Base-by-base conservation (phyloP, 2,888 invertebrate species). In the Laspeyria flexula region DNA sequence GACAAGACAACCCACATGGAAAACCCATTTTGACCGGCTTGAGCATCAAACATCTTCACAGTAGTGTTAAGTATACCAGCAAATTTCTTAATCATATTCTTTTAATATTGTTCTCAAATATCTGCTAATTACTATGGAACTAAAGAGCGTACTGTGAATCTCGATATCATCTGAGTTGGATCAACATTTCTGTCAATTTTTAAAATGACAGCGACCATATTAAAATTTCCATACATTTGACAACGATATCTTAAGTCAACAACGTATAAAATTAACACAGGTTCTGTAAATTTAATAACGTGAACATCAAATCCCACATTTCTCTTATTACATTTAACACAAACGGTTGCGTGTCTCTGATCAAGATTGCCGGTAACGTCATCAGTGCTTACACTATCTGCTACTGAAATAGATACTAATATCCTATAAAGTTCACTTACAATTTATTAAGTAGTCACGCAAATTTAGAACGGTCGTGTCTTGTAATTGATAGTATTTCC, bases 381-480 rank as follows among this genome's bases (percentile, higher is more conserved):
- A 48, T 40, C 43, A 55, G 50, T 41, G 27, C 21, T 23, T 21
- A 25, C 16, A 44, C 54, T 62, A 68, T 65, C 60, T 50, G 50
- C 43, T 60, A 50, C 57, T 35, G 60, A 60, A 65, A 60, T 63
- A 58, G 60, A 55, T 56, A 60, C 54, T 68, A 56, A 68, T 68
- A 58, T 51, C 27, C 54, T 18, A 9, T 50, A 18, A 39, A 53
- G 45, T 48, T 59, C 47, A 49, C 16, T 49, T 65, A 33, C 11
- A 65, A 68, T 63, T 63, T 68, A 68, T 63, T 63, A n/a, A n/a
- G n/a, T n/a, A 18, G 54, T 41, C 67, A 68, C 67, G 67, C 67
- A 34, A 68, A 54, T 57, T 54, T 53, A 45, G 45, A 62, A 62
- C 43, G 65, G 62, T 50, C 43, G 16, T 40, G 29, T 30, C 16